Base-by-base conservation (phyloP, 2,797 vertebrate species). In the Silurus lanzhouensis region DNA sequence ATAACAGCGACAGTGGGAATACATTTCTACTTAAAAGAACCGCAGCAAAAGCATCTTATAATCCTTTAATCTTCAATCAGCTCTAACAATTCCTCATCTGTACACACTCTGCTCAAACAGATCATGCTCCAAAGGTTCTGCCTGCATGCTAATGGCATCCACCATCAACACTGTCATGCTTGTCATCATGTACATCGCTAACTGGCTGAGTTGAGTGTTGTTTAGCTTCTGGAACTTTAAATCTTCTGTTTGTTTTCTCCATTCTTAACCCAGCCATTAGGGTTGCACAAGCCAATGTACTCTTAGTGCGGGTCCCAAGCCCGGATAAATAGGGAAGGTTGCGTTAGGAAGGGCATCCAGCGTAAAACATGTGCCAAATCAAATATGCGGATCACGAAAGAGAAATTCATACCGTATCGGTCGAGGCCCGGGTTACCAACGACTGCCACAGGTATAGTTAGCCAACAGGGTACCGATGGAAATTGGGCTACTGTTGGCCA, bases 31-130 rank as follows among this genome's bases (percentile, higher is more conserved):
- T 31, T 78, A 22, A 61, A 78, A 78, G 57, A 9, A 60, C 19
- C 10, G 75, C 55, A 60, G 17, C 57, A 61, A 19, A 27, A 61
- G 76, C 27, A 52, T 38, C 14, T 25, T 10, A 66, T 52, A 80
- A 80, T 80, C 78, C 78, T 80, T 80, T 80, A 80, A 46, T 85
- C 60, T 60, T 82, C 57, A 58, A 76, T 46, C 22, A 67, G 57
- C 70, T 82, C 58, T 66, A 27, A 64, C 19, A n/a, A 20, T 48
- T 57, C 31, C 27, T 60, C 31, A n/a, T 72, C 81, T 83, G 52
- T 61, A 46, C 22, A 60, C 61, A 27, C 60, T 80, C 61, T 66
- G 61, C 61, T 66, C 8, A 64, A 48, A 80, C 22, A 64, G 22
- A 80, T 64, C 60, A 80, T 13, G 60, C 17, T 78, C 76, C 60